Base-by-base conservation (phyloP, 2,797 vertebrate species). In the Bryconaethiops microstoma region DNA sequence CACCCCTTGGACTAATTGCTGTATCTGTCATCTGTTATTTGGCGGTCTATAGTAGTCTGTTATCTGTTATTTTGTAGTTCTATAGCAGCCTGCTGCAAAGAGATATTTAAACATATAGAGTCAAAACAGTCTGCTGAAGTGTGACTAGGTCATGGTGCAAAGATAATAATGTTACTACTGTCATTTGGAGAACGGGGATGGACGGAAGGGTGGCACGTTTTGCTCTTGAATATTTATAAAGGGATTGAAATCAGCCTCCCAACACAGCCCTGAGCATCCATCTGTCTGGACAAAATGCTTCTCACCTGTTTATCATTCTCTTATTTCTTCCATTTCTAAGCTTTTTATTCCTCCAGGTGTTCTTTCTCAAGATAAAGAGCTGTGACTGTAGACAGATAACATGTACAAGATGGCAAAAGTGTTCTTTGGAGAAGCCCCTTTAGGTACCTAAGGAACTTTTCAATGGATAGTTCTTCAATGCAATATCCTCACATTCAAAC, bases 151-250 rank as follows among this genome's bases (percentile, higher is more conserved):
- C 52, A 52, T 45, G 17, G 21, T 79, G 57, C 19, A 82, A 71
- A 78, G 82, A 68, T 74, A 82, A 83, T 21, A 23, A 72, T 39
- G 9, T 59, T n/a, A 50, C 19, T 65, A n/a, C 40, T 60, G n/a
- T 54, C 0, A 70, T 45, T 35, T 84, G 69, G 73, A 40, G 72
- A 76, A 79, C 21, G 54, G 21, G 21, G 52, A 35, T 35, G 55
- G 40, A 78, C 16, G 29, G 74, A 45, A 73, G 73, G 73, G 42
- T 40, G 21, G 68, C 64, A 19, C 10, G 25, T 40, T 57, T 2
- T 42, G 29, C n/a, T 23, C 10, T 73, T 86, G 74, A 82, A 82
- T 85, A 86, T 85, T 84, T 69, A 85, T 63, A 12, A 77, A 64
- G 42, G 74, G 42, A 74, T 77, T 71, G 74, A 69, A 83, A 82